Base-by-base conservation (phyloP, 2,888 invertebrate species). In the Melieria picta region DNA sequence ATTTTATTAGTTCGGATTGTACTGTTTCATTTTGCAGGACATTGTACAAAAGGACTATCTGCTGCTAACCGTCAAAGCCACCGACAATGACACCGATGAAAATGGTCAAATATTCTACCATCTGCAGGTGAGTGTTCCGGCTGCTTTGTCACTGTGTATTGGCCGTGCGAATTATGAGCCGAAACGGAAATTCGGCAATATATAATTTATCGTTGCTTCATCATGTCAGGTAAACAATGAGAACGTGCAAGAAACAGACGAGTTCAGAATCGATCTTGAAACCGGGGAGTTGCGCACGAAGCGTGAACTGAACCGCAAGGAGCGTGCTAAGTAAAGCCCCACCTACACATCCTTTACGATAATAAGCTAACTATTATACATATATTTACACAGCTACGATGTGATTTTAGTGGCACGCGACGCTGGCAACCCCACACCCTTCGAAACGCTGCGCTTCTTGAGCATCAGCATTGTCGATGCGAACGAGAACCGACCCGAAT, bases 31-130 rank as follows among this genome's bases (percentile, higher is more conserved):
- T 73, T 86, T 86, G 65, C 76, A 91, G 93, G 94, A 94, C 79
- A 91, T 92, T 65, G 93, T 93, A 0, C 90, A 91, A 77, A 90
- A 91, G 1, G 92, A 93, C 80, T 93, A 92, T 82, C 87, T 94
- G 4, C 91, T 97, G 74, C 91, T 95, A 82, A 93, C 93, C 1
- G 93, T 96, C 0, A 91, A 92, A 82, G 97, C 97, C 0, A 89
- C 89, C 0, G 97, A 97, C 82, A 91, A 91, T 77, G 96, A 97
- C 82, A 89, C 90, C 0, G 95, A 95, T 1, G 93, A 93, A 77
- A 96, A 95, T 84, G 96, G 96, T 1, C 89, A 91, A 67, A 90
- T 97, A 0, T 93, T 93, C 1, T 97, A 97, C 87, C 94, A 93
- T 83, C 88, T 95, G 73, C 94, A 94, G 87, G 91, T 93, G 56